These are phyloP conservation scores for Urophycis tenuis DNA, from an alignment of 2,797 vertebrate genomes.

Conservation along the genomic window DNA sequence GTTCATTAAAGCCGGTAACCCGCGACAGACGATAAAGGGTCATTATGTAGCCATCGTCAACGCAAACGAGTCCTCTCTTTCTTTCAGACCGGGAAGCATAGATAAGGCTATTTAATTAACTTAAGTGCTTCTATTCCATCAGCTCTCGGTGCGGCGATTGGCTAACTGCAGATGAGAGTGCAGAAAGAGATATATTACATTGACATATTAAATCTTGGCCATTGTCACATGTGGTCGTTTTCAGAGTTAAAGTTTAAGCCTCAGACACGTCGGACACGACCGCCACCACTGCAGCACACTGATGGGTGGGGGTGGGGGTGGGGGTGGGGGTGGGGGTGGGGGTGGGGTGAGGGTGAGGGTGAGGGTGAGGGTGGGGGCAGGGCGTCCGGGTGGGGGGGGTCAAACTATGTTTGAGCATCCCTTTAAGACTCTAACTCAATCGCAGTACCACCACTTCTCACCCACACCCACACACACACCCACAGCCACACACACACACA, in stretches of 20 bases:
- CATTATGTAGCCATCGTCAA: slow-evolving; percentile 5
- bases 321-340: too few relatives aligned
- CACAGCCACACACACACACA: too few relatives aligned
- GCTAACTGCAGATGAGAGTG: slow-evolving; percentile 51
- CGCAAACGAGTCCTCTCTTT: background rate
- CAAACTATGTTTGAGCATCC: slow-evolving; percentile 14
- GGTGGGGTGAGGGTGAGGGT: too few relatives aligned
- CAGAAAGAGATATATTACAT: slow-evolving; percentile 45
- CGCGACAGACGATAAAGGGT: slow-evolving; percentile 1
- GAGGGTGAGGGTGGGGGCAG: too few relatives aligned
- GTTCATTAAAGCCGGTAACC: background rate
- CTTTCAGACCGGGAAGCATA: background rate
- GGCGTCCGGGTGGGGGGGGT: too few relatives aligned
- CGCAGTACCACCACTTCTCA: background rate
- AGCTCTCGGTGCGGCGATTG: slow-evolving; percentile 50
- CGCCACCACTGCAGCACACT: slow-evolving; percentile 9
- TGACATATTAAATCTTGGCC: slow-evolving; percentile 53
- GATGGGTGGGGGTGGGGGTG: background rate
- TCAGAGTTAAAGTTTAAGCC: slow-evolving; percentile 45
- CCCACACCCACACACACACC: too few relatives aligned
- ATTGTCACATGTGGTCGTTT: slow-evolving; percentile 53
- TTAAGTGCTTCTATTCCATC: slow-evolving; percentile 66
- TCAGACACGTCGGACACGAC: slow-evolving; percentile 34
- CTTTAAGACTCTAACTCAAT: background rate
- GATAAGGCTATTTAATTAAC: slow-evolving; percentile 56